phyloP scores from a whole-genome alignment of 37 sponge, comb jelly and placozoan species.

The Tethya wilhelma region DNA sequence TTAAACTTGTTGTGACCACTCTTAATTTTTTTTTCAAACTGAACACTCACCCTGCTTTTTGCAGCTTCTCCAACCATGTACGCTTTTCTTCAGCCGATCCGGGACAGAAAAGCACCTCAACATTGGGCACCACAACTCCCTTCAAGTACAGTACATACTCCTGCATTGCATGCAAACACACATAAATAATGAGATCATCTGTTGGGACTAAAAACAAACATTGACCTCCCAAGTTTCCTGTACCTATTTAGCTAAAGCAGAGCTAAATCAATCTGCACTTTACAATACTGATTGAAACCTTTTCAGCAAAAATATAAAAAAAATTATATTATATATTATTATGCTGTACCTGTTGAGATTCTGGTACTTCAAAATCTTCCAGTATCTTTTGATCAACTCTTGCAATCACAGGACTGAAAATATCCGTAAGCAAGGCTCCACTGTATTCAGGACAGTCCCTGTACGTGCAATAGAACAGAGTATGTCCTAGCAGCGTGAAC shows the following conservation, averaged over 20 bases:
- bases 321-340: no score
- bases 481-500: conserved; percentile 36
- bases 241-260: not conserved
- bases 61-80: conserved; percentile 39
- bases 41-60: conserved; percentile 28
- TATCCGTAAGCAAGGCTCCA: conserved; percentile 37
- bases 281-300: no score
- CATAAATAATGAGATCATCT: not conserved
- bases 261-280: no score
- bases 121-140: conserved; percentile 4
- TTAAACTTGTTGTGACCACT: no score
- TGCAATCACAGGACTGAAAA: conserved; percentile 44
- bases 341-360: conserved; percentile 22
- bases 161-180: not conserved
- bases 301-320: no score
- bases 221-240: not conserved
- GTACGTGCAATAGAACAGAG: conserved; percentile 20
- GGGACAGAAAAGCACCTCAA: conserved; percentile 44
- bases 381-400: conserved; percentile 25
- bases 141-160: conserved; percentile 28
- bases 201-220: not conserved
- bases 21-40: no score
- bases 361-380: not conserved
- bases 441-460: conserved; percentile 34
- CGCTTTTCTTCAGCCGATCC: conserved; percentile 37